Base-by-base conservation (phyloP, 2,797 vertebrate genomes). In the Rhinogobio ventralis region DNA sequence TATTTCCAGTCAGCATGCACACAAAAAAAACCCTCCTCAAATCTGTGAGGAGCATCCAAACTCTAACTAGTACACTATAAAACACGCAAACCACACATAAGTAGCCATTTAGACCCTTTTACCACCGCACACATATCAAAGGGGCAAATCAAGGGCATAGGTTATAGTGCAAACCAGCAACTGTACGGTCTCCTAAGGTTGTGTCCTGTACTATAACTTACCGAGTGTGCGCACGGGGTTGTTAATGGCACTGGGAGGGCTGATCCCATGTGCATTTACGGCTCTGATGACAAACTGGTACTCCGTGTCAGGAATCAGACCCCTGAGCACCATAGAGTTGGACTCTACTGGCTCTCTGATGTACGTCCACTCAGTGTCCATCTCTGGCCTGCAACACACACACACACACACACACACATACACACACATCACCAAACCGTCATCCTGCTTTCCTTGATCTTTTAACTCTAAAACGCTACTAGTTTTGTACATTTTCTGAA, bases 321-420 rank as follows among this genome's bases (percentile, higher is more conserved):
- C 97, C 91, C 97, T 98, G 86, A 99, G 92, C 80, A 99, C 96
- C 97, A 98, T 97, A 79, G 98, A 98, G 86, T 95, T 96, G 30
- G 97, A 95, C 91, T 96, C 94, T 85, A 99, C 96, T 79, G 94
- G 95, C 87, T 99, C 97, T 64, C 94, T 96, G 86, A 99, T 98
- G 79, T 95, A 92, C 0, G 95, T 97, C 98, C 98, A 99, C 78
- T 95, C 96, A 1, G 94, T 94, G 93, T 99, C 97, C 84, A 97
- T 93, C 90, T 98, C 97, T 86, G 97, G 96, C 91, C 98, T 99
- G 93, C 84, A 78, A 23, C 25, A 74, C 82, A 85, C 89, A 89
- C 15, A 55, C 2, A 87, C 25, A 46, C 82, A 67, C 2, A 60
- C 69, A 90, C 57, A 49, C 36, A n/a, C 45, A 53, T 8, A 87